Base-by-base conservation (phyloP, 2,797 vertebrate species). In the Eidolon dupreanum region DNA sequence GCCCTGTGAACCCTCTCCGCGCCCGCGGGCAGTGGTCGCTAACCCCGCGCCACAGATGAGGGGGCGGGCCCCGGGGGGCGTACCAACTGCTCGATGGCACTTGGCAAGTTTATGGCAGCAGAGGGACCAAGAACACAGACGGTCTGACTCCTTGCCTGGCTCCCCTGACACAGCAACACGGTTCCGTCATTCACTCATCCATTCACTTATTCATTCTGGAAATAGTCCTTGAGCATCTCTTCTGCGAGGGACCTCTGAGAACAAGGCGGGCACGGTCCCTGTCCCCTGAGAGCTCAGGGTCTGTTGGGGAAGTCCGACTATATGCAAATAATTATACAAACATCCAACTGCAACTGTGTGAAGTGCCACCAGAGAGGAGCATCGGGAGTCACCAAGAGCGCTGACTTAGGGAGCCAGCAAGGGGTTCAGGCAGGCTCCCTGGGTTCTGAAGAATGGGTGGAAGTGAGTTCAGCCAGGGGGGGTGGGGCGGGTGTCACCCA, bases 1-100 rank as follows among this genome's bases (percentile, higher is more conserved):
- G 22, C 36, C 38, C 12, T 22, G 26, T 31, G 2, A 43, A 12
- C 2, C 9, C 31, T 51, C 11, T 19, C 33, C 33, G 31, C 33
- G 2, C 31, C 49, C 57, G 9, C 0, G 22, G 3, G 38, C 24
- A 8, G 20, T 3, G 6, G 13, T 9, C 8, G 24, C 41, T 22
- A 3, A n/a, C 8, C 26, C 6, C 3, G 3, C n/a, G 16, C 26
- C 12, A n/a, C 46, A 70, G 78, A 81, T 20, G 7, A 57, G 79
- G 16, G 61, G 31, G 51, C 16, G 17, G 59, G 70, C 55, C 51
- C 57, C 4, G 8, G 11, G 57, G n/a, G 65, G 36, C 28, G 0
- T 0, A 1, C 15, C 33, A 10, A 10, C 31, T 41, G 43, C 55
- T 57, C 88, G 28, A 0, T 0, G 22, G 33, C 55, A 26, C 55